phyloP scores from a whole-genome alignment of 2,113 vertebrate genomes.

The Periophthalmodon schlosseri region DNA sequence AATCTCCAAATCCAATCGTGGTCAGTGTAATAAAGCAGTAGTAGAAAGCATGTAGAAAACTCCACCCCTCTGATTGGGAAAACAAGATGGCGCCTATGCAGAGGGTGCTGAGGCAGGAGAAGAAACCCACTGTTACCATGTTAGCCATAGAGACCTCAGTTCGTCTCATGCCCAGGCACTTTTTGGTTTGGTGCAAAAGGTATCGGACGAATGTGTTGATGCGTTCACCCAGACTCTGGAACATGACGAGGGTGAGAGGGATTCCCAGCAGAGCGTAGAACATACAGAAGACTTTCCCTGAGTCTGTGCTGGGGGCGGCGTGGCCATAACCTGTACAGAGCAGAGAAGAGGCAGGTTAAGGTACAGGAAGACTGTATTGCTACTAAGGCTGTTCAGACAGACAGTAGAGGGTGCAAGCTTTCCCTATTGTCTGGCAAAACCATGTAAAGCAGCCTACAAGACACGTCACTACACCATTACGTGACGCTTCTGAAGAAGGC shows the following conservation, averaged over 20 bases:
- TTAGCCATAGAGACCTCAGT: slow-evolving; percentile 96
- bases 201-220: slow-evolving; percentile 94
- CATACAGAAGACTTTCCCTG: slow-evolving; percentile 98
- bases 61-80: slow-evolving; percentile 94
- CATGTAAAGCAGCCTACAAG: no score
- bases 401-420: no score
- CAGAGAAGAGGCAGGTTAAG: slow-evolving; percentile 10
- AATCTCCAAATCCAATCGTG: slow-evolving; percentile 87
- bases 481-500: no score
- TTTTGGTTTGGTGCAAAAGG: slow-evolving; percentile 91
- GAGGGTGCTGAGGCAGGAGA: slow-evolving; percentile 92
- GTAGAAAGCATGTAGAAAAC: slow-evolving; percentile 97
- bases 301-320: slow-evolving; percentile 94
- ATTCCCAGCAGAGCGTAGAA: slow-evolving; percentile 96
- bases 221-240: slow-evolving; percentile 96
- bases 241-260: slow-evolving; percentile 97
- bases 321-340: slow-evolving; percentile 89
- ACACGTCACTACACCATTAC: no score
- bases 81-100: slow-evolving; percentile 91
- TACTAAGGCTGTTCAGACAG: no score
- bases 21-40: slow-evolving; percentile 99
- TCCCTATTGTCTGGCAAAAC: no score
- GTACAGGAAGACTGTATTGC: no score
- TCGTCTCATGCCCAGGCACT: slow-evolving; percentile 86
- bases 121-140: slow-evolving; percentile 97